Evolutionary conservation across 2,113 vertebrate species (phyloP).

Genomic region (Chaetodon auriga): DNA sequence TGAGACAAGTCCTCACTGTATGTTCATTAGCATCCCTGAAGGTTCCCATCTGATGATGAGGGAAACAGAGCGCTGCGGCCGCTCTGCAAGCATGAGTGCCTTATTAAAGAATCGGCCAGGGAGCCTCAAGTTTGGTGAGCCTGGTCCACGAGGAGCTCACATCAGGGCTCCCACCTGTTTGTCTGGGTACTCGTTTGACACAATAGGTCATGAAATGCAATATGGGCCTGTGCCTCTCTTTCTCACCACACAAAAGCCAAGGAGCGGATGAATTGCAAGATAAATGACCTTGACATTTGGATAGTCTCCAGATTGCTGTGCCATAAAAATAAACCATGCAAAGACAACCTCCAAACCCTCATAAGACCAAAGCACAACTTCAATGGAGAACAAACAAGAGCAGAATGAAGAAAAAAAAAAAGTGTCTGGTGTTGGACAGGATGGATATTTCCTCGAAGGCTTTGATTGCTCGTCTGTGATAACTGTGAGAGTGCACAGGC

Average conservation of each 20-base stretch:
- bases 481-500: constrained; percentile 64
- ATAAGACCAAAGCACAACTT: constrained; percentile 71
- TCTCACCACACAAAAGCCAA: constrained; percentile 78
- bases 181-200: constrained; percentile 82
- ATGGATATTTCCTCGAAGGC: constrained; percentile 71
- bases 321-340: constrained; percentile 81
- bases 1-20: constrained; percentile 76
- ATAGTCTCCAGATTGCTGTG: constrained; percentile 72
- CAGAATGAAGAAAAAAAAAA: constrained; percentile 30
- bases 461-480: constrained; percentile 76
- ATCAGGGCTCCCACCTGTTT: constrained; percentile 91
- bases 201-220: constrained; percentile 84
- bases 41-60: constrained; percentile 77
- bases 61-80: constrained; percentile 77
- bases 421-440: constrained; percentile 53
- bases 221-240: constrained; percentile 73
- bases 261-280: constrained; percentile 80
- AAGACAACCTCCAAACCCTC: constrained; percentile 66
- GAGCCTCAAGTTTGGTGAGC: constrained; percentile 84
- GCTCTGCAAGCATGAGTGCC: constrained; percentile 86
- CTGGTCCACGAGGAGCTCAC: constrained; percentile 85
- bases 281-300: constrained; percentile 82
- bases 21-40: constrained; percentile 73
- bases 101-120: constrained; percentile 84
- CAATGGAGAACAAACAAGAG: constrained; percentile 58